Percentiles rank a stretch among this genome's conserved stretches.
Conservation (phyloP, 2,797 vertebrate genomes). For the Anniella stebbinsi region DNA sequence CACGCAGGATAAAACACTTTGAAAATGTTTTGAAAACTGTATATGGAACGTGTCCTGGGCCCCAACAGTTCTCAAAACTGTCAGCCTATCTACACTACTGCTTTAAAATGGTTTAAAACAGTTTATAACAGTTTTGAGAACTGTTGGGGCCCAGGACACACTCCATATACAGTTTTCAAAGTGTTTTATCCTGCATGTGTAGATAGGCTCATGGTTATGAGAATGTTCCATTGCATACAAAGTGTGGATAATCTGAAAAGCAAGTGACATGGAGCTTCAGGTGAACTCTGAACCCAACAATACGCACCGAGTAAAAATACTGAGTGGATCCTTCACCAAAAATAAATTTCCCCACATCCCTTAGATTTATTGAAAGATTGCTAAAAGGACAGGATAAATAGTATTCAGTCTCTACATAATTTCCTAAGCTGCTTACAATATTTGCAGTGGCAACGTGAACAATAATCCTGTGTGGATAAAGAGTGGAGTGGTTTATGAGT, state of each 20-base stretch:
- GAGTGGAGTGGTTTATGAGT: conserved; percentile 33
- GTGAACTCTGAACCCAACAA: not conserved
- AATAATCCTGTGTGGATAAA: conserved; percentile 54
- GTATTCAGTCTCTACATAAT: conserved; percentile 44
- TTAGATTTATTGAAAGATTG: conserved; percentile 14
- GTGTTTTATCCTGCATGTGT: not conserved
- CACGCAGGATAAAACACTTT: no score
- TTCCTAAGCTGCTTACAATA: conserved; percentile 60
- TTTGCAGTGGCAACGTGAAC: conserved; percentile 64
- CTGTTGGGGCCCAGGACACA: no score
- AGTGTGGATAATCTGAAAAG: not conserved
- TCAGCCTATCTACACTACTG: no score
- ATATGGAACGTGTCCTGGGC: no score
- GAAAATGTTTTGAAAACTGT: no score
- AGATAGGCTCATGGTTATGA: not conserved
- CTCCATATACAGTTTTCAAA: no score
- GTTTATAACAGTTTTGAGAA: no score
- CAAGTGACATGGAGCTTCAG: not conserved
- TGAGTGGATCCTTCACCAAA: not conserved
- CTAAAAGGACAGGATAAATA: conserved; percentile 40
- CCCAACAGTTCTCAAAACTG: no score
- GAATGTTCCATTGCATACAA: not conserved
- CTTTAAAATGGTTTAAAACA: no score
- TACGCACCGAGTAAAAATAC: not conserved
- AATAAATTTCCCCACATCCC: not conserved